Evolutionary conservation across 2,797 vertebrate genomes (phyloP), one percentile per base, ranked within the genome.

Genomic region (Sylvilagus floridanus): DNA sequence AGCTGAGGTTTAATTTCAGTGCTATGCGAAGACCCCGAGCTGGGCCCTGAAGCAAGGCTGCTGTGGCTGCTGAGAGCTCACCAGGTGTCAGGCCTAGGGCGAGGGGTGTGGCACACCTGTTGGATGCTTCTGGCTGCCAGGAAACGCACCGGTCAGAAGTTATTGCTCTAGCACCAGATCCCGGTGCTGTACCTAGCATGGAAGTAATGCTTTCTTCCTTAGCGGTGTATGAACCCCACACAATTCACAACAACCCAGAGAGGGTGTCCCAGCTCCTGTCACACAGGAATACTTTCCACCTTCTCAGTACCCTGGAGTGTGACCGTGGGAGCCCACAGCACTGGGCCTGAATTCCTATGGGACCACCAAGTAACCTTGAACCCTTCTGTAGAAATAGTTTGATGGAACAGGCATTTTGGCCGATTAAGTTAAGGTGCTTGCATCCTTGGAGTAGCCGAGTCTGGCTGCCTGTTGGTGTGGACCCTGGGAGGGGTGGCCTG

Each of bases 211-310:
- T 28, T 37, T 12, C 0, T 30, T 12, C 50, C 35, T 65, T 77
- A 42, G 85, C 30, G 4, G 26, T 7, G 76, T 66, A 63, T 7
- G 37, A 63, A 35, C 10, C 22, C 26, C 5, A 0, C 17, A 1
- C 60, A 7, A 35, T n/a, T 92, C 63, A 47, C 54, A 7, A 19
- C 22, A 14, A 13, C 47, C 24, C 10, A 16, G 75, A 5, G 30
- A 0, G 5, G 37, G 7, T 5, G 52, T 7, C 12, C 0, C 0
- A 0, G 30, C 35, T 32, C 13, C 35, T 2, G 19, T 77, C 73
- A n/a, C 16, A 14, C 4, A 14, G 60, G n/a, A n/a, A n/a, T n/a
- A n/a, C 26, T 71, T 77, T 47, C 16, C 60, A 37, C 28, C 6
- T 1, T 4, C 8, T 3, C 52, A 2, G 22, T 66, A 21, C 24